Percentiles rank a stretch among this genome's conserved stretches.
These are phyloP conservation scores for Bucco capensis DNA, from an alignment of 2,113 vertebrate species.

Conservation along the genomic window DNA sequence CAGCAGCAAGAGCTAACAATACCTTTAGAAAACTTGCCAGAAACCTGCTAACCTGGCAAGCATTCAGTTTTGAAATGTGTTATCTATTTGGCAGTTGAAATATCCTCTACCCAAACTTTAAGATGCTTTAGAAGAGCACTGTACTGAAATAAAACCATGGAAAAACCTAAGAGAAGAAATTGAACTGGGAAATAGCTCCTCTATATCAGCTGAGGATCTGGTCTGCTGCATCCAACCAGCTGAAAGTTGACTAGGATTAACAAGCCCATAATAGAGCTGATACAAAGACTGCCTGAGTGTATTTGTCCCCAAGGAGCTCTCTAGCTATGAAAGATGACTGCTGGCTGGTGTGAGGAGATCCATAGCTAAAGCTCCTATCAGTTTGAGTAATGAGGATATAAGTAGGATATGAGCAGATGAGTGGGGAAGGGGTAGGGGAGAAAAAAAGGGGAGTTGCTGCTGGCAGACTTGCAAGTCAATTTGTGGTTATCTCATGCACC, in stretches of 20 bases:
- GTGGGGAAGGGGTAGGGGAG: neutral
- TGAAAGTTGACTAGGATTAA: neutral
- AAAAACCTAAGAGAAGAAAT: neutral
- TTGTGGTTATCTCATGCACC: neutral
- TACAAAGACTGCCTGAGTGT: neutral
- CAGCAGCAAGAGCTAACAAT: neutral
- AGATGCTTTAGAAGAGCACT: neutral
- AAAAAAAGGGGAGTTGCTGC: neutral
- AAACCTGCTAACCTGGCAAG: neutral
- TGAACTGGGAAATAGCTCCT: neutral
- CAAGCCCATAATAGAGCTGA: neutral
- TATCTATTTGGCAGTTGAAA: neutral
- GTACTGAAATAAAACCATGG: neutral
- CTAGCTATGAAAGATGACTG: neutral
- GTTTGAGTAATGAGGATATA: neutral
- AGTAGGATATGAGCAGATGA: neutral
- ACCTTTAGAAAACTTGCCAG: neutral
- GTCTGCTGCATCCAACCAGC: neutral
- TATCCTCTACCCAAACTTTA: neutral
- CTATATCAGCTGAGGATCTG: neutral
- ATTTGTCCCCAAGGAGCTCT: neutral
- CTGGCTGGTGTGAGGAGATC: neutral
- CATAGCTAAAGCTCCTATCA: neutral
- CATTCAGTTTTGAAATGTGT: neutral
- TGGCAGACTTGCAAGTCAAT: neutral